phyloP scores from a whole-genome alignment of 2,888 invertebrate species.

The Tanaodytes sp. region DNA sequence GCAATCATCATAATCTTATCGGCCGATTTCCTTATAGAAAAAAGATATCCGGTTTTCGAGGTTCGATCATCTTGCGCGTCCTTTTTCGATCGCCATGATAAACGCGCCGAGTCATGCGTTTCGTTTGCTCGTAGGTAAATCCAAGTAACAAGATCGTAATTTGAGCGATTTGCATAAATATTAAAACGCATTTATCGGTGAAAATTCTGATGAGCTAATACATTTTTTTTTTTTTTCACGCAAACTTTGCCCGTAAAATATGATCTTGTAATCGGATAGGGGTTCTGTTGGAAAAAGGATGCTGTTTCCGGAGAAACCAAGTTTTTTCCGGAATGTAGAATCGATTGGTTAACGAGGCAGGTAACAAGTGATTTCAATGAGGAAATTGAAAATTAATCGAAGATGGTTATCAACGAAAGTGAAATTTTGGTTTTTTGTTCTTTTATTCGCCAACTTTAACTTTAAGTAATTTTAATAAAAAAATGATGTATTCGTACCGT shows the following conservation, averaged over 20 bases:
- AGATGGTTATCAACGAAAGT: too few relatives aligned
- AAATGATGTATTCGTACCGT: too few relatives aligned
- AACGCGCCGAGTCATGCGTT: constrained; percentile 12
- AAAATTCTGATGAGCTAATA: constrained; percentile 13
- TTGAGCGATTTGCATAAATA: constrained; percentile 24
- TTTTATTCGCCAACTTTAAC: too few relatives aligned
- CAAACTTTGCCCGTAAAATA: neutral
- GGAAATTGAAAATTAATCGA: too few relatives aligned
- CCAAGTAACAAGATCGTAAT: constrained; percentile 7
- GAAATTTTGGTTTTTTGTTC: too few relatives aligned
- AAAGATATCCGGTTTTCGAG: constrained; percentile 29
- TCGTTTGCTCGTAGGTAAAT: constrained; percentile 15
- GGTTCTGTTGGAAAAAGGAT: neutral
- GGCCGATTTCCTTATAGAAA: constrained; percentile 23
- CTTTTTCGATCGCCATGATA: constrained; percentile 21
- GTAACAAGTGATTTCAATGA: too few relatives aligned
- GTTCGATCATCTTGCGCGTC: neutral
- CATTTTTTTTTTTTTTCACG: constrained; percentile 7
- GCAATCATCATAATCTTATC: constrained; percentile 40
- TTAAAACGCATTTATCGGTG: constrained; percentile 17
- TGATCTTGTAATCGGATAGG: neutral
- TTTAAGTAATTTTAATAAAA: too few relatives aligned
- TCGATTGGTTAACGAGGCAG: too few relatives aligned
- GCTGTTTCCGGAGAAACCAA: too few relatives aligned
- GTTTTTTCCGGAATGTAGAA: too few relatives aligned